Evolutionary conservation across 2,888 invertebrate genomes (phyloP).

Genomic region (Coenonympha arcania): DNA sequence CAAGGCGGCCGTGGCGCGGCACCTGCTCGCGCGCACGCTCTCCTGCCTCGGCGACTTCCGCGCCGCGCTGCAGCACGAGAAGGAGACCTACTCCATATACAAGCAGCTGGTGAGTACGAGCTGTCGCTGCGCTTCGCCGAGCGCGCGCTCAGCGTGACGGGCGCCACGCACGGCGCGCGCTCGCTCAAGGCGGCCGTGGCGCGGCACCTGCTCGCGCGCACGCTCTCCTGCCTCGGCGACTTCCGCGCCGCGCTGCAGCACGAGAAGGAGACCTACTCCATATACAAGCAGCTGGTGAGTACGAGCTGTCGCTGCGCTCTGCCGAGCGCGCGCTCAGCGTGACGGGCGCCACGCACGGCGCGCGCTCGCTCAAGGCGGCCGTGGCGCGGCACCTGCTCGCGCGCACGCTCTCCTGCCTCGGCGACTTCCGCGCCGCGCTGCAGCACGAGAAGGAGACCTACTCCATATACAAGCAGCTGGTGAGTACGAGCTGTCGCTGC

Average conservation of each 20-base stretch:
- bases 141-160: constrained; percentile 90
- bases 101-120: constrained; percentile 84
- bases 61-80: constrained; percentile 95
- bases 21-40: constrained; percentile 95
- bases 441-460: constrained; percentile 98
- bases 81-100: constrained; percentile 98
- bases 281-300: constrained; percentile 98
- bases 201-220: constrained; percentile 95
- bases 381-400: constrained; percentile 96
- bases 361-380: constrained; percentile 94
- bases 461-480: constrained; percentile 96
- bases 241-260: constrained; percentile 95
- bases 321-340: constrained; percentile 93
- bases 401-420: constrained; percentile 96
- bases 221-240: constrained; percentile 98
- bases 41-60: constrained; percentile 99
- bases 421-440: constrained; percentile 96
- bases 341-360: constrained; percentile 90
- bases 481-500: constrained; percentile 95
- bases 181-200: constrained; percentile 97
- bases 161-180: constrained; percentile 89
- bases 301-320: constrained; percentile 94
- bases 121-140: no score
- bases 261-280: constrained; percentile 98
- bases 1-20: constrained; percentile 96